Percentiles rank a stretch among this genome's conserved stretches.
Conservation (phyloP, 2,888 invertebrate species). For the Sminthurinus aureus region DNA sequence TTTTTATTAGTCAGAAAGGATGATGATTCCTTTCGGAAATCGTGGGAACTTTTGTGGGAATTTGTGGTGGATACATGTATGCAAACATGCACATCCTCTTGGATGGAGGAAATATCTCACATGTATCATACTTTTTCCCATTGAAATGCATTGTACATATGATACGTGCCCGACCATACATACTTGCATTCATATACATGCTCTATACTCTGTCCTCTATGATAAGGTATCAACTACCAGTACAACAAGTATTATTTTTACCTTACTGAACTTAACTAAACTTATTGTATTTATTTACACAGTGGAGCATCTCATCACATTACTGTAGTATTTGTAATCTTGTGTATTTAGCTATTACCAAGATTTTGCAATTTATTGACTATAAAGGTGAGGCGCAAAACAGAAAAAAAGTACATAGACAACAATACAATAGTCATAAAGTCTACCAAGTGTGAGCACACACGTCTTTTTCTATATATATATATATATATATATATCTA, state of each 20-base stretch:
- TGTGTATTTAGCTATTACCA: neutral
- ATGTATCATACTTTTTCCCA: constrained; percentile 1
- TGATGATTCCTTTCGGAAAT: constrained; percentile 31
- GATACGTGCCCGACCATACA: neutral
- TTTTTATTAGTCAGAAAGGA: neutral
- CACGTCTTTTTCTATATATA: neutral
- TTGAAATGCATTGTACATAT: neutral
- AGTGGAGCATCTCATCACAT: too few species aligned
- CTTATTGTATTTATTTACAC: too few species aligned
- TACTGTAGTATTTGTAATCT: neutral
- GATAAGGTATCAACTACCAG: too few species aligned
- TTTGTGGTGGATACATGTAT: constrained; percentile 1
- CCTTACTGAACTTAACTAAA: too few species aligned
- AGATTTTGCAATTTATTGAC: neutral
- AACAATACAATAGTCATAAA: neutral
- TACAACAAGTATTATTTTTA: too few species aligned
- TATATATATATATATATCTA: too few species aligned
- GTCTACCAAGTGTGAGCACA: neutral
- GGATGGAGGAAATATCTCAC: constrained; percentile 6
- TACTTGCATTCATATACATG: neutral
- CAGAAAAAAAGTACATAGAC: neutral
- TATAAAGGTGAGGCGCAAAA: neutral
- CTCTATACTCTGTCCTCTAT: too few species aligned
- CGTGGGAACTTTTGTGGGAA: constrained; percentile 30
- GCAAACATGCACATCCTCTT: constrained; percentile 28